These are phyloP conservation scores for Taphrorychus bicolor DNA, from an alignment of 2,888 invertebrate genomes.

Conservation along the genomic window DNA sequence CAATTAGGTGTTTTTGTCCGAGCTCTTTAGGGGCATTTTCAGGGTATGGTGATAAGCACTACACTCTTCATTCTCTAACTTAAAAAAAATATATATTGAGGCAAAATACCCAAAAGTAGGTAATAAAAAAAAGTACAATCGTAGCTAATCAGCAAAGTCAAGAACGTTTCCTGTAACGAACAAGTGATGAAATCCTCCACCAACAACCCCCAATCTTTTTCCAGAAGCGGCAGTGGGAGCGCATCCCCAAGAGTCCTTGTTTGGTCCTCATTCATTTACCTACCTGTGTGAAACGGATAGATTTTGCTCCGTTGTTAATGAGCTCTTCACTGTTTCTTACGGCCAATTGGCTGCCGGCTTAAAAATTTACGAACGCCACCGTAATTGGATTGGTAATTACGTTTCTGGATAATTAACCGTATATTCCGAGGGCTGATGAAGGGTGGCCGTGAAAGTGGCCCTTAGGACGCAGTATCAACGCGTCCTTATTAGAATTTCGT, in stretches of 20 bases:
- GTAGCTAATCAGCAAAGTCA: too few relatives aligned
- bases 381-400: slow-evolving; percentile 7
- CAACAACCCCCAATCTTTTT: slow-evolving; percentile 2
- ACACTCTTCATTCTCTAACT: too few relatives aligned
- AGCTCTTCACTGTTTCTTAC: background rate
- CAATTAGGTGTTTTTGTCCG: too few relatives aligned
- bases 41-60: too few relatives aligned
- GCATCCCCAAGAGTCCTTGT: slow-evolving; percentile 1
- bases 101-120: too few relatives aligned
- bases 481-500: background rate
- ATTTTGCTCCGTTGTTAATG: background rate
- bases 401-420: slow-evolving; percentile 1
- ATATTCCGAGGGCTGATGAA: background rate
- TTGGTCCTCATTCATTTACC: background rate
- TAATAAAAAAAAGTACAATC: too few relatives aligned
- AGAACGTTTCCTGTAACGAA: background rate
- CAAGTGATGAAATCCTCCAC: slow-evolving; percentile 3
- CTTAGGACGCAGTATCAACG: background rate
- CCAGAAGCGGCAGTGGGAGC: background rate
- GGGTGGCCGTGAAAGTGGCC: background rate
- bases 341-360: background rate
- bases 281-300: slow-evolving; percentile 1
- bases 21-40: too few relatives aligned
- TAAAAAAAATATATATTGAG: too few relatives aligned
- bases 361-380: background rate